Evolutionary conservation across 2,888 invertebrate genomes (phyloP).

Genomic region (Gastracanthus pulcherrimus): DNA sequence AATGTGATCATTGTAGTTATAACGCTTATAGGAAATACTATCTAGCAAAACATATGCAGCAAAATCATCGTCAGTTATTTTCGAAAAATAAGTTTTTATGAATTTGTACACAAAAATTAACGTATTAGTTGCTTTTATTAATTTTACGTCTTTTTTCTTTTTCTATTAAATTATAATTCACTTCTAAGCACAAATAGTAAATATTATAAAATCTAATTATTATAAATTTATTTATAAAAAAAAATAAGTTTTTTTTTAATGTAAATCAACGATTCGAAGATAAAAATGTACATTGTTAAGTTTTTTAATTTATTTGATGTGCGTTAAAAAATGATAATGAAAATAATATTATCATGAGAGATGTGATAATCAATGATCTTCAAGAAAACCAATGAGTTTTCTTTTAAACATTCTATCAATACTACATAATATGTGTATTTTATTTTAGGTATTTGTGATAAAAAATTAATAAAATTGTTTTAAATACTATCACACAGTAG

Average conservation of each 20-base stretch:
- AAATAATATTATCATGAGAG: too few relatives aligned
- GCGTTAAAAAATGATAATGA: too few relatives aligned
- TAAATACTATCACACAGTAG: too few relatives aligned
- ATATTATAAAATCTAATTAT: background rate
- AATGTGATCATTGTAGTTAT: conserved; percentile 46
- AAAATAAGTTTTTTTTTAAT: background rate
- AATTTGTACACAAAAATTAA: background rate
- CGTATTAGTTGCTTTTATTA: too few relatives aligned
- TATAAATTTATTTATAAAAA: background rate
- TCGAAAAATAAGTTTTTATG: conserved; percentile 23
- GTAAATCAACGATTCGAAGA: background rate
- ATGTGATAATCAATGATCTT: too few relatives aligned
- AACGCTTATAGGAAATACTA: conserved; percentile 5
- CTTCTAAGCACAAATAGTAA: background rate
- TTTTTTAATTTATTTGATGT: too few relatives aligned
- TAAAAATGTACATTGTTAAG: too few relatives aligned
- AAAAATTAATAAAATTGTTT: too few relatives aligned
- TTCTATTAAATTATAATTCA: background rate
- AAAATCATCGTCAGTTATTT: conserved; percentile 38
- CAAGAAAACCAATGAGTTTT: too few relatives aligned
- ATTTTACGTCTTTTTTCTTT: background rate
- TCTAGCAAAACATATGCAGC: conserved; percentile 24
- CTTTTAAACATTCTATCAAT: too few relatives aligned
- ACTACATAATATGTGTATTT: too few relatives aligned
- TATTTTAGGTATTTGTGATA: too few relatives aligned